Evolutionary conservation across 92 coral and sea anemone genomes (phyloP).

Genomic region (Scolanthus callimorphus): DNA sequence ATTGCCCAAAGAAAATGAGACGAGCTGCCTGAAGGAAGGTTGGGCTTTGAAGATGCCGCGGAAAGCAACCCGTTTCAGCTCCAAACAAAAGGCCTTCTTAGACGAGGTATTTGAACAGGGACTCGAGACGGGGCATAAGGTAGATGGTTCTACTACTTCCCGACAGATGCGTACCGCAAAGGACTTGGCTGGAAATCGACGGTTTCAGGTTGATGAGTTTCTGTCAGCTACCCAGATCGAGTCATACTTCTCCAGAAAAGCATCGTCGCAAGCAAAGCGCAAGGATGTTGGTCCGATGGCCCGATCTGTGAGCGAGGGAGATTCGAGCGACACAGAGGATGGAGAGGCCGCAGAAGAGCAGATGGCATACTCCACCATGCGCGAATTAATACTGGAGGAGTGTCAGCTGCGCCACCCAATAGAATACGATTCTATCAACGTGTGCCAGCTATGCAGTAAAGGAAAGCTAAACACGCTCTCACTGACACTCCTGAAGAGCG

Average conservation of each 20-base stretch:
- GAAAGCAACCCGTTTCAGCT: slow-evolving; percentile 4
- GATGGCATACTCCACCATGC: not conserved
- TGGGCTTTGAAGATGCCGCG: slow-evolving; percentile 8
- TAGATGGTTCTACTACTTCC: not conserved
- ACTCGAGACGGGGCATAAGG: slow-evolving; percentile 4
- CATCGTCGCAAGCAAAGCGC: slow-evolving; percentile 7
- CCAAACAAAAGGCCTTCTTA: slow-evolving; percentile 6
- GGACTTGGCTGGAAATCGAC: not conserved
- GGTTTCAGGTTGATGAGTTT: slow-evolving; percentile 5
- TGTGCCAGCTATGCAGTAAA: not conserved
- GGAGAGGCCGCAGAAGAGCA: not conserved
- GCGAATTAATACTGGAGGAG: not conserved
- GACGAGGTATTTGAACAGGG: slow-evolving; percentile 4
- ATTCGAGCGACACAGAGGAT: not conserved
- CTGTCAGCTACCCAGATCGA: slow-evolving; percentile 3
- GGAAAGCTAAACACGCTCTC: not conserved
- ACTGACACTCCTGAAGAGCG: not conserved
- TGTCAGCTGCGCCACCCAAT: slow-evolving; percentile 7
- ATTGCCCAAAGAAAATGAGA: not conserved
- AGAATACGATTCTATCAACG: not conserved
- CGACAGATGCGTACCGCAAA: slow-evolving; percentile 4
- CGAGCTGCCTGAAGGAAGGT: not conserved
- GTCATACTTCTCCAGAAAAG: slow-evolving; percentile 6
- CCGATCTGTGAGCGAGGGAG: not conserved
- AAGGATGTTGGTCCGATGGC: no score